A percentile compares a stretch with the other conserved stretches of the same genome.
Conservation (phyloP, 2,113 vertebrate species). For the Indri indri region DNA sequence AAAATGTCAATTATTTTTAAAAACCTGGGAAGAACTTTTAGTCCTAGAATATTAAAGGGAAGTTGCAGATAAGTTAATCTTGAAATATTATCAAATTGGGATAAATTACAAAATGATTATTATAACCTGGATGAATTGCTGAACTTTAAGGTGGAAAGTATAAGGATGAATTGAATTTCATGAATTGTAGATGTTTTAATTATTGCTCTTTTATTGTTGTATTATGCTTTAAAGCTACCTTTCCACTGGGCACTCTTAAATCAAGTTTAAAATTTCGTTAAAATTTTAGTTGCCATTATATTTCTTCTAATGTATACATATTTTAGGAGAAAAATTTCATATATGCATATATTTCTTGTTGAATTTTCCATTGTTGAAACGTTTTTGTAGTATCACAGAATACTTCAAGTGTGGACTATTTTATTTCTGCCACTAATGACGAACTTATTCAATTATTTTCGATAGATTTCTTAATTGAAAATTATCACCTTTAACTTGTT, state of each 20-base stretch:
- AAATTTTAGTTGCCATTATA: not conserved
- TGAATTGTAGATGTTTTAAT: not conserved
- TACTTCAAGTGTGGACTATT: not conserved
- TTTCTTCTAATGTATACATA: not conserved
- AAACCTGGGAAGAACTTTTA: not conserved
- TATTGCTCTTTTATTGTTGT: slow-evolving; percentile 18
- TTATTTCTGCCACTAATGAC: not conserved
- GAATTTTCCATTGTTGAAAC: not conserved
- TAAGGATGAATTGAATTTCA: slow-evolving; percentile 10
- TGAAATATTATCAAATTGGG: not conserved
- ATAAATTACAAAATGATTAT: slow-evolving; percentile 18
- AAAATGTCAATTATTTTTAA: slow-evolving; percentile 31
- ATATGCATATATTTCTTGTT: not conserved
- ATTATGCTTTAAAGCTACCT: slow-evolving; percentile 32
- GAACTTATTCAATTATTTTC: not conserved
- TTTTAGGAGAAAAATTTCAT: not conserved
- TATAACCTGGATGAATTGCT: not conserved
- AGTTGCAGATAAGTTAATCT: not conserved
- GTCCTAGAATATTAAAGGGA: not conserved
- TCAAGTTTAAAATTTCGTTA: not conserved
- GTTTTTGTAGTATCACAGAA: not conserved
- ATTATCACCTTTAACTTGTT: not conserved
- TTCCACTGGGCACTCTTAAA: not conserved
- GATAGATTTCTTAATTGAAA: not conserved
- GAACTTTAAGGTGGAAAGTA: not conserved